Conservation (phyloP, 2,113 vertebrate genomes). For the Oceanodroma tethys region DNA sequence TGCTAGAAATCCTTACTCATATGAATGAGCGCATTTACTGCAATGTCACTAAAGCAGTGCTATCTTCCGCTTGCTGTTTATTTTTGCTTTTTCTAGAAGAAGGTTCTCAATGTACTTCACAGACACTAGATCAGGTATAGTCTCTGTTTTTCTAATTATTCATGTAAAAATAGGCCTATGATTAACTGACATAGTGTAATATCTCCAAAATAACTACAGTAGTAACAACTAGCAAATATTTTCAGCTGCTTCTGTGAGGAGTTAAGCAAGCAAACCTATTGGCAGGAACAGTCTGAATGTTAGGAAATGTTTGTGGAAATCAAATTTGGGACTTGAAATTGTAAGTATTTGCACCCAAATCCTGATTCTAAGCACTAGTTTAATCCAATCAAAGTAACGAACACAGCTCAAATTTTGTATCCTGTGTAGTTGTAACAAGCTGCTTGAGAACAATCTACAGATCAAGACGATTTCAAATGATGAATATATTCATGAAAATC, state of each 20-base stretch:
- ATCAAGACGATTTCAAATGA: not conserved
- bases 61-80: constrained; percentile 38
- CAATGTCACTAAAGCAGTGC: constrained; percentile 19
- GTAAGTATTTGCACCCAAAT: not conserved
- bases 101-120: not conserved
- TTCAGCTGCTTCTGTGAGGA: not conserved
- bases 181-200: not conserved
- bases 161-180: not conserved
- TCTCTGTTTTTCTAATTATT: not conserved
- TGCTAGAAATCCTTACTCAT: constrained; percentile 37
- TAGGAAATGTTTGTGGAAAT: not conserved
- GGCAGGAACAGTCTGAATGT: not conserved
- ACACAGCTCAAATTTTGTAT: not conserved
- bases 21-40: constrained; percentile 25
- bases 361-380: not conserved
- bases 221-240: not conserved
- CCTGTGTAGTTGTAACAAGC: not conserved
- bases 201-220: not conserved
- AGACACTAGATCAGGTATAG: not conserved
- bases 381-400: not conserved
- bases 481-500: not conserved
- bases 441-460: not conserved
- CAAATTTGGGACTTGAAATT: not conserved
- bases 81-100: constrained; percentile 26
- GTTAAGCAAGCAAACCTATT: not conserved